These are phyloP conservation scores for Phalacrocorax carbo DNA, from an alignment of 2,113 vertebrate species.

Conservation along the genomic window DNA sequence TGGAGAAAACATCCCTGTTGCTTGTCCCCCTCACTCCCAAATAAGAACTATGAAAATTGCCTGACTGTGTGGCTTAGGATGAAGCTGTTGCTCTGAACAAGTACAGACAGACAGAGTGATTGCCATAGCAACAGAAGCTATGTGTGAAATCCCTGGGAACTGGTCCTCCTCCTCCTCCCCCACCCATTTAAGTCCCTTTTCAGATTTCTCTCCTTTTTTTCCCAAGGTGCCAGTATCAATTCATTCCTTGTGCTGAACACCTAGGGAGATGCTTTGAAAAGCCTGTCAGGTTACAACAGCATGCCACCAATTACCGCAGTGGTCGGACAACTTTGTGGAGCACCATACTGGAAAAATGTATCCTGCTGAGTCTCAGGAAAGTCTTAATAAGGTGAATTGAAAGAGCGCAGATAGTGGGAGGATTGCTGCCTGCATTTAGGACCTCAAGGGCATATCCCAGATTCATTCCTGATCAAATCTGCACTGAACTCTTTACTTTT, in stretches of 20 bases:
- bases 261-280: constrained; percentile 24
- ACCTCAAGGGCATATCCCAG: constrained; percentile 19
- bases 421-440: background rate
- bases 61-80: background rate
- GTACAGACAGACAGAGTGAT: constrained; percentile 47
- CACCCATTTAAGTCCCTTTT: constrained; percentile 44
- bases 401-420: constrained; percentile 18
- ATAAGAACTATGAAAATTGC: background rate
- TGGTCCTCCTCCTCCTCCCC: background rate
- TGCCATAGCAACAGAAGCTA: constrained; percentile 68
- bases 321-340: background rate
- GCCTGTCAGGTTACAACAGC: rapidly evolving
- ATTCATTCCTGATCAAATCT: background rate
- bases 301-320: background rate
- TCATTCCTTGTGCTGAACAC: background rate
- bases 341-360: background rate
- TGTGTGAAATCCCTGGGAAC: constrained; percentile 61
- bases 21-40: background rate
- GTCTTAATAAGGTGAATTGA: background rate
- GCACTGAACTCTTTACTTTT: constrained; percentile 15
- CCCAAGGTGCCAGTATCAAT: constrained; percentile 1
- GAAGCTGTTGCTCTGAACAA: constrained; percentile 50
- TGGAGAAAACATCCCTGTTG: background rate
- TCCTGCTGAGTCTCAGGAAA: background rate
- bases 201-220: background rate